These are phyloP conservation scores for Amphiduros pacificus DNA, from an alignment of 2,888 invertebrate genomes.

Conservation along the genomic window DNA sequence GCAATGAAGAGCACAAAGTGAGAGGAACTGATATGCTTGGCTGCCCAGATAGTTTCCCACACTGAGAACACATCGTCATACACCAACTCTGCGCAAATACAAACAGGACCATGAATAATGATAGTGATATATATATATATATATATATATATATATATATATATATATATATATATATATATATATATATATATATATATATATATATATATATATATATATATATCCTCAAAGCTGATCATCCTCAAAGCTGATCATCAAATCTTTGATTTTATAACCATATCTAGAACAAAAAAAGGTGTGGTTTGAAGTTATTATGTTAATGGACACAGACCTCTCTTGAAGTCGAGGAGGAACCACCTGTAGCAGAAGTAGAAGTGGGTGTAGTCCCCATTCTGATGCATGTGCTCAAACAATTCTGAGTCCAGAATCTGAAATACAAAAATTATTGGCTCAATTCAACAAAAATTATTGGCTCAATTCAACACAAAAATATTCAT, in stretches of 20 bases:
- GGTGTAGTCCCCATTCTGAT: slow-evolving; percentile 92
- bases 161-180: background rate
- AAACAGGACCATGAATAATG: too few species aligned
- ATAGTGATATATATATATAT: too few species aligned
- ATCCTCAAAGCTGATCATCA: too few species aligned
- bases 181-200: background rate
- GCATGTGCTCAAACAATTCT: slow-evolving; percentile 92
- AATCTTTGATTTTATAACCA: too few species aligned
- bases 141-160: too few species aligned
- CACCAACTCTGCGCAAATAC: slow-evolving; percentile 70
- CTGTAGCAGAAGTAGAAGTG: slow-evolving; percentile 98
- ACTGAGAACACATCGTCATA: slow-evolving; percentile 91
- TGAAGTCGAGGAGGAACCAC: slow-evolving; percentile 95
- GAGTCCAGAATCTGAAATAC: slow-evolving; percentile 79
- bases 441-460: background rate
- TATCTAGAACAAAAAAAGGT: too few species aligned
- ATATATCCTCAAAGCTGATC: too few species aligned
- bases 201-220: too few species aligned
- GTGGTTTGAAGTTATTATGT: too few species aligned
- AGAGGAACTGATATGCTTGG: slow-evolving; percentile 79
- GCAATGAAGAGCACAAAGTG: slow-evolving; percentile 93
- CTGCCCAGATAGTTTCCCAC: slow-evolving; percentile 97
- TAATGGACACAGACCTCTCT: slow-evolving; percentile 71
- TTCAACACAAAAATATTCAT: too few species aligned
- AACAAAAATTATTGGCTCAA: too few species aligned